These are phyloP conservation scores for Lucilia cuprina DNA, from an alignment of 1,140 invertebrate genomes.

Conservation along the genomic window DNA sequence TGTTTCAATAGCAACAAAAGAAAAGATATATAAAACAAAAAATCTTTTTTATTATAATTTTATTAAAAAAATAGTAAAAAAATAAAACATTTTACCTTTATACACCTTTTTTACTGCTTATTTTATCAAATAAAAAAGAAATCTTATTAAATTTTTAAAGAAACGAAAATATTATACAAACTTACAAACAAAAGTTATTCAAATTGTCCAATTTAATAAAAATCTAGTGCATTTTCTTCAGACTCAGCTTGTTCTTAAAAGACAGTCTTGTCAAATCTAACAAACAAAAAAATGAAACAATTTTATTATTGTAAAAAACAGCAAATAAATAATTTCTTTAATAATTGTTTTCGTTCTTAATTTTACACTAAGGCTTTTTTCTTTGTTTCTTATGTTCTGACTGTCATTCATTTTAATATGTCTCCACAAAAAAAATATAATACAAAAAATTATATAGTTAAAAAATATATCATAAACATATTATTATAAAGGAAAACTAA, in stretches of 20 bases:
- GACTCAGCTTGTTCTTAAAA: background rate
- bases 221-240: background rate
- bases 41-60: background rate
- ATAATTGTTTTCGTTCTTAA: background rate
- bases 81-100: background rate
- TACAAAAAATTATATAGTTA: background rate
- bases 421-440: background rate
- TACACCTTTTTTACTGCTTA: conserved; percentile 14
- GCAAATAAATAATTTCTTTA: background rate
- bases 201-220: background rate
- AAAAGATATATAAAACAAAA: too few relatives aligned
- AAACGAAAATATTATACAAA: background rate
- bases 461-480: background rate
- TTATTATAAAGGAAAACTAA: background rate
- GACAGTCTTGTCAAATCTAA: background rate
- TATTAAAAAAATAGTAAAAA: background rate
- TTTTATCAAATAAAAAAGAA: background rate
- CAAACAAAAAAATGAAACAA: too few relatives aligned
- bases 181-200: background rate
- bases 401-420: background rate
- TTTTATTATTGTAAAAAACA: background rate
- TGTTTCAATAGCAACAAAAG: background rate
- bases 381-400: background rate
- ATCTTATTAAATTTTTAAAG: background rate
- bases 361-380: background rate